Evolutionary conservation across 2,888 invertebrate genomes (phyloP), one percentile per base, ranked within the genome.

Genomic region (Gordius sp.): DNA sequence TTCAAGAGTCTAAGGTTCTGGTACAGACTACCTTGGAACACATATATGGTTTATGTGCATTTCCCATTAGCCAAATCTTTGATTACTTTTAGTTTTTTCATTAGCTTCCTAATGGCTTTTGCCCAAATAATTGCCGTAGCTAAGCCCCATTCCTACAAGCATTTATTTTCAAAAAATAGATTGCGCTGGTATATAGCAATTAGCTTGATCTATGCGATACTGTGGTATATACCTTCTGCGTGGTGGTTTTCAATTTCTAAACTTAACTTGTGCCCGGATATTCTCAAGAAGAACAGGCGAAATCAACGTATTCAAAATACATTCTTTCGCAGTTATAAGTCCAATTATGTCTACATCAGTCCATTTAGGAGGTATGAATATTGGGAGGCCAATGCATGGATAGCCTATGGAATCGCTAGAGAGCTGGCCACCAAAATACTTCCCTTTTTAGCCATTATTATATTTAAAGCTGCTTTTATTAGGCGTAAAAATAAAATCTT

Each of bases 161-260:
- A 4, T n/a, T 4, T 20, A 8, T n/a, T 13, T 20, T 18, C 8
- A 4, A 20, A 8, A 20, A 47, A 23, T 4, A 47, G 20, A 4
- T 18, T 47, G 4, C 8, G 20, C 4, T 4, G 8, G 4, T 18
- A 18, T n/a, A 18, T 47, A 47, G 4, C 20, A 47, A 4, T 20
- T n/a, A n/a, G 47, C 20, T 47, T 47, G 4, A 18, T 8, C 4
- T 47, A 47, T 20, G 8, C 47, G n/a, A 4, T 47, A 20, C 4
- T 47, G 8, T 47, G 47, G 47, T 47, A 47, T 23, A 20, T 47
- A 4, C 47, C 47, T 13, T 13, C 47, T 13, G 47, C 47, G 4
- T 47, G 47, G 47, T 47, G 47, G 47, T 47, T 47, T 47, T 13
- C 20, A 13, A 47, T 47, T 47, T 4, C 4, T 4, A 8, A 47